Conservation (phyloP, 2,888 invertebrate genomes). For the Leucophora obtusa region DNA sequence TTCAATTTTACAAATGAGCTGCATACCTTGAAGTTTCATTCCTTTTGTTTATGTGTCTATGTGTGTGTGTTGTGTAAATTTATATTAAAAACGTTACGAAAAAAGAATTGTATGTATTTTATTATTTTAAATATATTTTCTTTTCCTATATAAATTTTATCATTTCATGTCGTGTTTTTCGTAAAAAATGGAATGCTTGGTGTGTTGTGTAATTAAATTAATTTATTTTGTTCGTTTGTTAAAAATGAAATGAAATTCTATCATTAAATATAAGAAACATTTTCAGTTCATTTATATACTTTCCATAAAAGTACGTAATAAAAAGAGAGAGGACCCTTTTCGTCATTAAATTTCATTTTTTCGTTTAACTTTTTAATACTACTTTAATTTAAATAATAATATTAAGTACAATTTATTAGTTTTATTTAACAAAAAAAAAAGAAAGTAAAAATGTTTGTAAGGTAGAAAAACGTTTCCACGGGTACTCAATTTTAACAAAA, state of each 20-base stretch:
- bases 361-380: conserved; percentile 61
- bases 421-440: conserved; percentile 28
- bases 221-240: conserved; percentile 20
- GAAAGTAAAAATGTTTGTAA: conserved; percentile 54
- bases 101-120: conserved; percentile 27
- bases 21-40: conserved; percentile 56
- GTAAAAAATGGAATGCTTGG: conserved; percentile 23
- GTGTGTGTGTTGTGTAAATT: not conserved
- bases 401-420: conserved; percentile 28
- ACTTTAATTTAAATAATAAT: conserved; percentile 36
- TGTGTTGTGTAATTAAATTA: conserved; percentile 57
- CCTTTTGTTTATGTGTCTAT: conserved; percentile 16
- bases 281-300: conserved; percentile 15
- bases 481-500: too few relatives aligned
- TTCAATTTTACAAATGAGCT: conserved; percentile 60
- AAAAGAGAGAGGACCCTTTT: conserved; percentile 30
- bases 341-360: conserved; percentile 28
- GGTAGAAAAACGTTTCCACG: not conserved
- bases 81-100: not conserved
- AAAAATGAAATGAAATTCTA: conserved; percentile 49
- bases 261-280: conserved; percentile 33
- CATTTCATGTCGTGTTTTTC: conserved; percentile 34
- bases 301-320: conserved; percentile 6
- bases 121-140: conserved; percentile 37
- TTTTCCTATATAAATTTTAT: conserved; percentile 33